These are phyloP conservation scores for Conops quadrifasciatus DNA, from an alignment of 2,888 invertebrate species.

Conservation along the genomic window DNA sequence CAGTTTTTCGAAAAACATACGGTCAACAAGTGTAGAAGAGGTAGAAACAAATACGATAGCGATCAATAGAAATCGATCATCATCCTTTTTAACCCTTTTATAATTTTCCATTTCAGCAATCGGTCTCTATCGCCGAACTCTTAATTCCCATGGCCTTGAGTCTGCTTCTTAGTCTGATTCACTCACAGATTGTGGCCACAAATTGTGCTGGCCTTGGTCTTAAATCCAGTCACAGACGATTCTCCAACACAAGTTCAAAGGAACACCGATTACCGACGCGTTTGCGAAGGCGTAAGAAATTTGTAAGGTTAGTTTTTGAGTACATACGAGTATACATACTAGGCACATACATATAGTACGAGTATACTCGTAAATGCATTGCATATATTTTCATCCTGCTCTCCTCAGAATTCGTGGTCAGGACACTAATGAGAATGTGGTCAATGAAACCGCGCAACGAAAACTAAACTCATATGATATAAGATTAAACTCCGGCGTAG, in stretches of 20 bases:
- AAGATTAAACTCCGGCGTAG: conserved; percentile 9
- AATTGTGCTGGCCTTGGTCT: conserved; percentile 62
- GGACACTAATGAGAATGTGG: conserved; percentile 45
- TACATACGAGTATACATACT: not conserved
- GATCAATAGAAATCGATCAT: not conserved
- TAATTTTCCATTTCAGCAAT: conserved; percentile 59
- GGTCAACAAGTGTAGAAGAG: conserved; percentile 44
- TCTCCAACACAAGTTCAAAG: conserved; percentile 51
- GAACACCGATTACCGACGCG: conserved; percentile 44
- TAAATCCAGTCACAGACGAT: conserved; percentile 57
- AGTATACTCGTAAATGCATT: not conserved
- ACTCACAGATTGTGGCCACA: conserved; percentile 82
- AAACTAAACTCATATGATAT: conserved; percentile 11
- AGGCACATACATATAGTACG: not conserved
- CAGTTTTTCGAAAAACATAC: conserved; percentile 28
- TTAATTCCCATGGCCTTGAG: conserved; percentile 77
- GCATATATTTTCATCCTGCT: not conserved
- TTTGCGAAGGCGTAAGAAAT: conserved; percentile 58
- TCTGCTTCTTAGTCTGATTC: conserved; percentile 77
- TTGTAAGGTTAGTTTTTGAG: conserved; percentile 56
- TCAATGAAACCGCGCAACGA: conserved; percentile 16
- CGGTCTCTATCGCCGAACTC: conserved; percentile 74
- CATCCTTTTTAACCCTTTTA: not conserved
- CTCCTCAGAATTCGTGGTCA: conserved; percentile 52
- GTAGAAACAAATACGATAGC: conserved; percentile 14